phyloP scores from a whole-genome alignment of 2,888 invertebrate species.

The Hemistola chrysoprasaria region DNA sequence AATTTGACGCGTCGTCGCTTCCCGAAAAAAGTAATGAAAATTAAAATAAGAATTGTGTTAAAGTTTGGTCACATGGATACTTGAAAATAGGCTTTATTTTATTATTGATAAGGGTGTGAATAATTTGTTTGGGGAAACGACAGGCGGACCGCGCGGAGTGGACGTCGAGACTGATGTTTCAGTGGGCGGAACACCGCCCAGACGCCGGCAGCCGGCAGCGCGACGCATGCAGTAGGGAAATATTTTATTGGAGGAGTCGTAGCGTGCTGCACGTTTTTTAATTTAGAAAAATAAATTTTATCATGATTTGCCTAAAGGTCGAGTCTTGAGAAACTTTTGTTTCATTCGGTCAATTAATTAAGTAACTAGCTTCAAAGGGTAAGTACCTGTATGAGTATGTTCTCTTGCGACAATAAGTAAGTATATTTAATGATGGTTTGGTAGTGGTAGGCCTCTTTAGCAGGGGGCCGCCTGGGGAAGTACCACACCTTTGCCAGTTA shows the following conservation, averaged over 20 bases:
- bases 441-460: no score
- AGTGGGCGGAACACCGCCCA: conserved; percentile 74
- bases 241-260: conserved; percentile 23
- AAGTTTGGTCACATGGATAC: conserved; percentile 33
- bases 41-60: conserved; percentile 32
- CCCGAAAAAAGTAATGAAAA: conserved; percentile 36
- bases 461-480: no score
- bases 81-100: conserved; percentile 27
- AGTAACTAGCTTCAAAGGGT: no score
- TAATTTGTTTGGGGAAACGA: conserved; percentile 58
- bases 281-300: no score
- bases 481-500: no score
- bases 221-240: conserved; percentile 62
- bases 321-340: no score
- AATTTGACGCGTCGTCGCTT: conserved; percentile 58
- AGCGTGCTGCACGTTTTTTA: no score
- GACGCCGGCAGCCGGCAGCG: conserved; percentile 44
- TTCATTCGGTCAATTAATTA: no score
- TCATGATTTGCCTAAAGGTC: no score
- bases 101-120: conserved; percentile 41
- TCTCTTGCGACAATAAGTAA: no score
- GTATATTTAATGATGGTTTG: no score
- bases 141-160: conserved; percentile 82
- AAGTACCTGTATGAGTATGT: no score
- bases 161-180: conserved; percentile 78